Evolutionary conservation across 92 coral and sea anemone species (phyloP).

Genomic region (Zoanthus gigantus): DNA sequence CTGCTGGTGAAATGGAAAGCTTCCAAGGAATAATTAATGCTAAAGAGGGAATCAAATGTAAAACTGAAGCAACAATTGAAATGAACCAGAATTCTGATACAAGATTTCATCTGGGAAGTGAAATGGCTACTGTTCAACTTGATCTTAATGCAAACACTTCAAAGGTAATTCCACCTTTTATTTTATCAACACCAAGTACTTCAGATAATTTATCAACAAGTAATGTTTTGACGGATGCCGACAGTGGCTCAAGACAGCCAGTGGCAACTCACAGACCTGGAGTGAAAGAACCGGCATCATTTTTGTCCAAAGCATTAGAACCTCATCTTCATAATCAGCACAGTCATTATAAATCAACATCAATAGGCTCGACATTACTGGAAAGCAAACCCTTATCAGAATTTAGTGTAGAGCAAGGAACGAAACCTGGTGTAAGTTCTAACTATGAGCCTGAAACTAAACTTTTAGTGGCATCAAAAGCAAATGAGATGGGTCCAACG

Average conservation of each 20-base stretch:
- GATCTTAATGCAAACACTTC: conserved; percentile 48
- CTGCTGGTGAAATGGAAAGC: conserved; percentile 71
- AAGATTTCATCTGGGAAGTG: conserved; percentile 53
- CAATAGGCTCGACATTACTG: conserved; percentile 78
- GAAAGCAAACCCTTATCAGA: conserved; percentile 63
- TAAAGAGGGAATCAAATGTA: conserved; percentile 24
- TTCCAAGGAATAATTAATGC: conserved; percentile 37
- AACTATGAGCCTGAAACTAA: conserved; percentile 6
- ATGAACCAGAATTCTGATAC: conserved; percentile 55
- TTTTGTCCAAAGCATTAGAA: conserved; percentile 64
- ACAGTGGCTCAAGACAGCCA: conserved; percentile 86
- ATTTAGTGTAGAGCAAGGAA: background rate
- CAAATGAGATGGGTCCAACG: conserved; percentile 1
- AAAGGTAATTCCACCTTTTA: conserved; percentile 69
- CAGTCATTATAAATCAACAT: conserved; percentile 72
- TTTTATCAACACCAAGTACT: conserved; percentile 79
- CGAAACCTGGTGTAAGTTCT: background rate
- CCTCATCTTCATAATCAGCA: conserved; percentile 74
- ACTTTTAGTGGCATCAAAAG: background rate
- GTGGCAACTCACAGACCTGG: conserved; percentile 74
- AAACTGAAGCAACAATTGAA: conserved; percentile 58
- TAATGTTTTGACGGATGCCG: conserved; percentile 77
- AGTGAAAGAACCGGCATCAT: conserved; percentile 67
- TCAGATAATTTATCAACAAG: conserved; percentile 80
- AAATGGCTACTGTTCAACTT: conserved; percentile 45